Evolutionary conservation across 1,140 invertebrate genomes (phyloP).

Genomic region (Drosophila kurseongensis): DNA sequence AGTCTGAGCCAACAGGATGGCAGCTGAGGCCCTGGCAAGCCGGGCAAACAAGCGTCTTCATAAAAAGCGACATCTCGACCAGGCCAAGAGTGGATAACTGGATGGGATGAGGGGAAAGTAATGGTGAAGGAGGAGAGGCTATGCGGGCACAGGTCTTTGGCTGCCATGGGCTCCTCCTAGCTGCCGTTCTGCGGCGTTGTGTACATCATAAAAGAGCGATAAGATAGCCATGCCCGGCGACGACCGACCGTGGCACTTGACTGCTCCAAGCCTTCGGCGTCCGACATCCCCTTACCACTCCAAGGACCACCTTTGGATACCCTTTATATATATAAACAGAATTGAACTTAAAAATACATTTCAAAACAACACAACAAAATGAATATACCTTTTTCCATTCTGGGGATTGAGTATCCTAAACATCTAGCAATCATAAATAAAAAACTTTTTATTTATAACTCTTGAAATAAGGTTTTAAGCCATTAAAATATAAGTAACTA

Average conservation of each 20-base stretch:
- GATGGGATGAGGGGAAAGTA: neutral
- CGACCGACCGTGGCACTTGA: slow-evolving; percentile 57
- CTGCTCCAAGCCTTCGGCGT: slow-evolving; percentile 24
- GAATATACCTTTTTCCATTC: no score
- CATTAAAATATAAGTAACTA: no score
- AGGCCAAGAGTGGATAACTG: slow-evolving; percentile 15
- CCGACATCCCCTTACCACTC: neutral
- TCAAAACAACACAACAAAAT: no score
- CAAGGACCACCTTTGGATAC: slow-evolving; percentile 11
- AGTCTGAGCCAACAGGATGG: slow-evolving; percentile 34
- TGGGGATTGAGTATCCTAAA: no score
- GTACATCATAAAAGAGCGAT: slow-evolving; percentile 81
- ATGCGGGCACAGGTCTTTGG: slow-evolving; percentile 12
- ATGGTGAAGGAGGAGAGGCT: neutral
- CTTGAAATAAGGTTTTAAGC: no score
- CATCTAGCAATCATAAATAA: no score
- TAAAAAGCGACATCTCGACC: slow-evolving; percentile 71
- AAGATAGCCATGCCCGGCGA: slow-evolving; percentile 63
- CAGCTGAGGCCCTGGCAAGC: slow-evolving; percentile 38
- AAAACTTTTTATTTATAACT: no score
- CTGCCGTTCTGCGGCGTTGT: slow-evolving; percentile 64
- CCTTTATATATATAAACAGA: neutral
- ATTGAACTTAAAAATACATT: neutral
- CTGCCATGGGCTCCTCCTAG: slow-evolving; percentile 58
- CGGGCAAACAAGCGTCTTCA: slow-evolving; percentile 82